A percentile compares a stretch with the other conserved stretches of the same genome.
Conservation (phyloP, 1,140 invertebrate genomes). For the Lethrus apterus region DNA sequence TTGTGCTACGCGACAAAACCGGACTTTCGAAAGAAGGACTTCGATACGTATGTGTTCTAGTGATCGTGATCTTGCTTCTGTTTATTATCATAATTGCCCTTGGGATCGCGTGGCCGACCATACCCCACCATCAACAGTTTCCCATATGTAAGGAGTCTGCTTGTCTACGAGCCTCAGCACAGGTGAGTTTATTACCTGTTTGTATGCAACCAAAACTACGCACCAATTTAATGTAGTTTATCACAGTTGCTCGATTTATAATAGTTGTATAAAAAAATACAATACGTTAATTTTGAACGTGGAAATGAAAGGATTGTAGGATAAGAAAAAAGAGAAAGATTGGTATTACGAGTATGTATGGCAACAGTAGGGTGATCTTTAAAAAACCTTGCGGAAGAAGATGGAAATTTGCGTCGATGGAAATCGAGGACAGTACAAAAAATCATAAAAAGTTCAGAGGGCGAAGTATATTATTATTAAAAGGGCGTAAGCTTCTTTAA, state of each 20-base stretch:
- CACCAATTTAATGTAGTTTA: background rate
- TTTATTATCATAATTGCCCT: conserved; percentile 33
- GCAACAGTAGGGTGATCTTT: no score
- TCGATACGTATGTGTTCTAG: conserved; percentile 21
- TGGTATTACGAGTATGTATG: no score
- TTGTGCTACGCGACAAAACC: conserved; percentile 24
- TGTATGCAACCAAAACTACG: conserved; percentile 1
- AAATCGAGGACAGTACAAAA: no score
- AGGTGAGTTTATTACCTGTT: conserved; percentile 22
- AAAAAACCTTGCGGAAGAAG: no score
- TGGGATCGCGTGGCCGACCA: conserved; percentile 31
- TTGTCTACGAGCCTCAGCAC: conserved; percentile 29
- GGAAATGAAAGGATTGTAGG: no score
- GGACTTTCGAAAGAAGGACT: conserved; percentile 27
- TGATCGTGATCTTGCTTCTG: conserved; percentile 27
- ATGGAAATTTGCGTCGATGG: no score
- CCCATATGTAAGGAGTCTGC: conserved; percentile 27
- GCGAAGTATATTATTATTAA: no score
- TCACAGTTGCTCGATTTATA: background rate
- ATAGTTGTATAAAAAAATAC: no score
- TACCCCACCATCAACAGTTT: conserved; percentile 18
- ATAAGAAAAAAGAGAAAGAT: no score
- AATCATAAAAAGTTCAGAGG: no score
- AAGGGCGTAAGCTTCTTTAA: no score
- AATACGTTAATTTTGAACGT: no score